Evolutionary conservation across 2,113 vertebrate genomes (phyloP), one percentile per base, ranked within the genome.

Genomic region (Lethenteron reissneri): DNA sequence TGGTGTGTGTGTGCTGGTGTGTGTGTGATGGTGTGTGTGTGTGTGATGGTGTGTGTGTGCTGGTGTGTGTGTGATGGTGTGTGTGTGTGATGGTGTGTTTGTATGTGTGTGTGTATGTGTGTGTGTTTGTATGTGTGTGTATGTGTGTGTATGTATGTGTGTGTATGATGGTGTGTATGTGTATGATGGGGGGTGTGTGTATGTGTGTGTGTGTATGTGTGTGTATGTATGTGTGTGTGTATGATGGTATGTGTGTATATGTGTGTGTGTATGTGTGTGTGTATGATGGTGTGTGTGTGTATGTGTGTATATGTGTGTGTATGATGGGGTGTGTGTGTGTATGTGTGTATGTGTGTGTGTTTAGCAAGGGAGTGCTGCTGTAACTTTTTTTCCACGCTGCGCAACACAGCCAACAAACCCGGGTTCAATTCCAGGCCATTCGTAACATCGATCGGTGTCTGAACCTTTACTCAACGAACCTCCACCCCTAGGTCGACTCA

Each of bases 51-150:
- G 60, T 64, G 5, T 64, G 7, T 64, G 60, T 64, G 60, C 1
- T 41, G 41, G 41, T 41, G 41, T 41, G 41, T 41, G 41, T 41
- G 4, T 41, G 41, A 41, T 41, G 41, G 41, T 5, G 60, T 64
- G 60, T 64, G 60, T 64, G 60, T 64, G 60, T 19, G 60, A 8
- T 64, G 14, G 7, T 19, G 60, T 13, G 60, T 64, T 2, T 64
- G 60, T 64, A 17, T 64, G 60, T 62, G 60, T 62, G 60, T 62
- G 3, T 64, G 60, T 64, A 17, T 64, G 60, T 64, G 60, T 64
- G 21, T 25, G 21, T 64, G 60, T 7, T 1, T 7, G 60, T 64
- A 4, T 7, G 60, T 64, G 60, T 64, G 60, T 64, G 60, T 3
- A 2, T 3, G 3, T 64, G 60, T 64, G 60, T 64, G 60, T 64